Evolutionary conservation across 2,113 vertebrate species (phyloP).

Genomic region (Pardalotus punctatus): DNA sequence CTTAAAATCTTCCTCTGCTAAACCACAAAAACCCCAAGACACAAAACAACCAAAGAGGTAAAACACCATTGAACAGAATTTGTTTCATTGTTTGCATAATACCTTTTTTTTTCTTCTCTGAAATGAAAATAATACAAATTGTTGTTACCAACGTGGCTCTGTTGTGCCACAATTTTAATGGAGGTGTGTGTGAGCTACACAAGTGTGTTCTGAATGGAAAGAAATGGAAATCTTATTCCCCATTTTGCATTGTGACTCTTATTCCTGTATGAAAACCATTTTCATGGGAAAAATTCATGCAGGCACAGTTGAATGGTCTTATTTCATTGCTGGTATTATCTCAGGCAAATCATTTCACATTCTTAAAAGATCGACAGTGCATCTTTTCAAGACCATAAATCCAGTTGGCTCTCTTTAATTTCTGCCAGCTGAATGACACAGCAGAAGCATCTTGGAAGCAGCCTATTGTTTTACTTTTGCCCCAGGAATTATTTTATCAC

Average conservation of each 20-base stretch:
- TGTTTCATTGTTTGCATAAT: not conserved
- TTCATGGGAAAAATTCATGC: not conserved
- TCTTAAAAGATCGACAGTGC: not conserved
- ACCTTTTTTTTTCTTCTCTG: not conserved
- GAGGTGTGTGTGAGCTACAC: not conserved
- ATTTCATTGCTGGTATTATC: not conserved
- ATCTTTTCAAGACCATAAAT: not conserved
- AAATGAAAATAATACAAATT: not conserved
- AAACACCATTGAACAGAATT: not conserved
- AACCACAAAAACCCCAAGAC: not conserved
- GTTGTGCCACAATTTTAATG: not conserved
- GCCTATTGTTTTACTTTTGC: not conserved
- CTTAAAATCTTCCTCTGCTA: not conserved
- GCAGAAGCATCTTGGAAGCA: not conserved
- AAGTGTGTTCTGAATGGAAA: not conserved
- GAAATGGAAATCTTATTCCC: not conserved
- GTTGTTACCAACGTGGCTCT: not conserved
- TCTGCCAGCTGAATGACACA: not conserved
- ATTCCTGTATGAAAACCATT: not conserved
- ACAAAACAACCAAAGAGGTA: fast-evolving
- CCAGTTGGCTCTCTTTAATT: not conserved
- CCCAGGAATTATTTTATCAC: not conserved
- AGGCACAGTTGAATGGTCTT: not conserved
- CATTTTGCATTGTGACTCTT: not conserved
- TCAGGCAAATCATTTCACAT: not conserved